These are phyloP conservation scores for Ichneumoninae sp. DNA, from an alignment of 2,888 invertebrate genomes.

Conservation along the genomic window DNA sequence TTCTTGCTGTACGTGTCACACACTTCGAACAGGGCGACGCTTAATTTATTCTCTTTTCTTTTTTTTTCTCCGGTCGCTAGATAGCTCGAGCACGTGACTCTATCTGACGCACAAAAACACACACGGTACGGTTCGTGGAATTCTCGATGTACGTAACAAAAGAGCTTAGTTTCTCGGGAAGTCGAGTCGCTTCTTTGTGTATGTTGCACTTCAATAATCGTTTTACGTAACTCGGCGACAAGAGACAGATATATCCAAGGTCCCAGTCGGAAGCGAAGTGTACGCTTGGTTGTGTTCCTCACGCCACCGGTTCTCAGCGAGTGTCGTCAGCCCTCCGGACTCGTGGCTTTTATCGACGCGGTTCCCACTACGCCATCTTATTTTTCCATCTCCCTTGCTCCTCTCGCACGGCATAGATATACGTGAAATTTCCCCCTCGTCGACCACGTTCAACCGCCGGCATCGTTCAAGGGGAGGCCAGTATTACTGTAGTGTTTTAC, in stretches of 20 bases:
- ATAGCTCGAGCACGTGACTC: not conserved
- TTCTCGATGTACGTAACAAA: not conserved
- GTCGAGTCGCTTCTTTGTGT: not conserved
- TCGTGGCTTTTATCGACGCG: conserved; percentile 63
- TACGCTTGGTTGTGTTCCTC: not conserved
- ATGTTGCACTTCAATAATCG: not conserved
- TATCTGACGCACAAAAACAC: not conserved
- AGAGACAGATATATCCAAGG: not conserved
- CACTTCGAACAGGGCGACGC: conserved; percentile 15
- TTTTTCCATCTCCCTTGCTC: conserved; percentile 28
- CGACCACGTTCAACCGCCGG: not conserved
- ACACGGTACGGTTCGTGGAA: conserved; percentile 14
- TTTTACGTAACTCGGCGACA: conserved; percentile 10
- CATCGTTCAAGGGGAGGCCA: not conserved
- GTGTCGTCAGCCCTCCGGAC: conserved; percentile 61
- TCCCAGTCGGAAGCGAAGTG: too few relatives aligned
- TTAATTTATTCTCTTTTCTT: not conserved
- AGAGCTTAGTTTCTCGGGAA: not conserved
- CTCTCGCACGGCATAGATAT: not conserved
- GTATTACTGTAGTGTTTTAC: not conserved
- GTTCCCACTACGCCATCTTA: conserved; percentile 43
- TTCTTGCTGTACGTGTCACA: conserved; percentile 54
- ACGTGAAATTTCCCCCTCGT: not conserved
- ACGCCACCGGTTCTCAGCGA: conserved; percentile 42
- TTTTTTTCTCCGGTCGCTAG: not conserved